Evolutionary conservation across 2,888 invertebrate genomes (phyloP).

Genomic region (Aromia moschata): DNA sequence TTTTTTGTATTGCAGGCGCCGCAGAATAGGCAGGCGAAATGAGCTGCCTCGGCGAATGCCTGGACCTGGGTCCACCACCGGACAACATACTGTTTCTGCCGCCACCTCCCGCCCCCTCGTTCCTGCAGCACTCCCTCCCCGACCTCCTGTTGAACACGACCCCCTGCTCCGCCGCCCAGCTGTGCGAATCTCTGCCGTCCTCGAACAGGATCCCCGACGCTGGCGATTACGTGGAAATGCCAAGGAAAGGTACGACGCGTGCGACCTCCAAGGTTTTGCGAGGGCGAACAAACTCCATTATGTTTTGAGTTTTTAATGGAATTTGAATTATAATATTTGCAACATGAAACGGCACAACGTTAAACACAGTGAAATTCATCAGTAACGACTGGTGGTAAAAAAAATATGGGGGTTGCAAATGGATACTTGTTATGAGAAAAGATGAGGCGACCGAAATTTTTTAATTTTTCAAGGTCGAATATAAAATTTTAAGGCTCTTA

Average conservation of each 20-base stretch:
- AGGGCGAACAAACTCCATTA: too few species aligned
- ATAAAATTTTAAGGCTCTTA: too few species aligned
- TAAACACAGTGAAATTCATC: too few species aligned
- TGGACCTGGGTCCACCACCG: constrained; percentile 79
- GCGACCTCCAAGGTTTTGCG: too few species aligned
- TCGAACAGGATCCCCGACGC: constrained; percentile 50
- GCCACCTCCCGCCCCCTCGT: constrained; percentile 84
- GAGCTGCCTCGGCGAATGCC: constrained; percentile 69
- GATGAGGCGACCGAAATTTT: too few species aligned
- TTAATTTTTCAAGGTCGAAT: too few species aligned
- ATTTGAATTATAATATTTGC: too few species aligned
- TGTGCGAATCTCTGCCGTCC: constrained; percentile 70
- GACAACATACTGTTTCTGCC: constrained; percentile 85
- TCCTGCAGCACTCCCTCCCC: constrained; percentile 68
- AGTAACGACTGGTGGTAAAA: too few species aligned
- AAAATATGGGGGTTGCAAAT: too few species aligned
- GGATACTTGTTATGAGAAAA: too few species aligned
- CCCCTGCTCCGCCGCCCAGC: constrained; percentile 71
- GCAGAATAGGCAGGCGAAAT: constrained; percentile 53
- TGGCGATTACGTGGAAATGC: constrained; percentile 79
- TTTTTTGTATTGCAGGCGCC: neutral
- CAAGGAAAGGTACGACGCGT: constrained; percentile 78
- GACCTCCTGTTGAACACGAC: constrained; percentile 65
- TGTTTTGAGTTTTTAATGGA: too few species aligned
- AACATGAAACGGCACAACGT: too few species aligned